Percentiles rank a stretch among this genome's conserved stretches.
Conservation (phyloP, 2,797 vertebrate species). For the Malacoraja senta region DNA sequence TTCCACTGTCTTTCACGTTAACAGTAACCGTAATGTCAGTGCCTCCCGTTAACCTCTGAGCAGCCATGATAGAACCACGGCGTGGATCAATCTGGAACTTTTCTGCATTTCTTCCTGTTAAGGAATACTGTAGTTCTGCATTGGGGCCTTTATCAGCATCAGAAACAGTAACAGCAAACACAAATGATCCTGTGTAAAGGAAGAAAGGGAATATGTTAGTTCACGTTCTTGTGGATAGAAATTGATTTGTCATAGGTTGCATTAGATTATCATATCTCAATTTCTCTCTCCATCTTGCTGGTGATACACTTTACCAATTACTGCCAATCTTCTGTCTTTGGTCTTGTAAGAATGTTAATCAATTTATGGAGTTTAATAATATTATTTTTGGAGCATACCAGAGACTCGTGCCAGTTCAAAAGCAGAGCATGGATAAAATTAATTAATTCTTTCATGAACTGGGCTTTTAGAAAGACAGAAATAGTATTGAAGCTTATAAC, state of each 20-base stretch:
- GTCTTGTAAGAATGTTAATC: neutral
- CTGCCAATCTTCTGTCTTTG: neutral
- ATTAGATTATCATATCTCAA: slow-evolving; percentile 11
- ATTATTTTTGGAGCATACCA: neutral
- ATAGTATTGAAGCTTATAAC: neutral
- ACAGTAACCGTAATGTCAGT: slow-evolving; percentile 88
- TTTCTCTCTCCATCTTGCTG: neutral
- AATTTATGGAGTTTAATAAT: neutral
- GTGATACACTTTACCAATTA: neutral
- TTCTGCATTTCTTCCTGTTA: slow-evolving; percentile 78
- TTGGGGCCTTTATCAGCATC: slow-evolving; percentile 85
- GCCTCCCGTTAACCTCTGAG: slow-evolving; percentile 63
- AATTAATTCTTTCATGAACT: neutral
- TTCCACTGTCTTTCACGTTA: slow-evolving; percentile 76
- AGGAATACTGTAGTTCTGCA: slow-evolving; percentile 83
- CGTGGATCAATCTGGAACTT: slow-evolving; percentile 86
- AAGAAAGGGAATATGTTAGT: slow-evolving; percentile 37
- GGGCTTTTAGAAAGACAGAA: neutral
- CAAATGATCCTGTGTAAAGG: slow-evolving; percentile 69
- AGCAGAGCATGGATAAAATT: neutral
- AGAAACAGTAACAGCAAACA: slow-evolving; percentile 92
- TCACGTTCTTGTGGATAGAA: neutral
- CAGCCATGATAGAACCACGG: slow-evolving; percentile 84
- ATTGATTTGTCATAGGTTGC: neutral
- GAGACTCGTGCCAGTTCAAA: neutral